Conservation (phyloP, 2,113 vertebrate genomes). For the Upupa epops region DNA sequence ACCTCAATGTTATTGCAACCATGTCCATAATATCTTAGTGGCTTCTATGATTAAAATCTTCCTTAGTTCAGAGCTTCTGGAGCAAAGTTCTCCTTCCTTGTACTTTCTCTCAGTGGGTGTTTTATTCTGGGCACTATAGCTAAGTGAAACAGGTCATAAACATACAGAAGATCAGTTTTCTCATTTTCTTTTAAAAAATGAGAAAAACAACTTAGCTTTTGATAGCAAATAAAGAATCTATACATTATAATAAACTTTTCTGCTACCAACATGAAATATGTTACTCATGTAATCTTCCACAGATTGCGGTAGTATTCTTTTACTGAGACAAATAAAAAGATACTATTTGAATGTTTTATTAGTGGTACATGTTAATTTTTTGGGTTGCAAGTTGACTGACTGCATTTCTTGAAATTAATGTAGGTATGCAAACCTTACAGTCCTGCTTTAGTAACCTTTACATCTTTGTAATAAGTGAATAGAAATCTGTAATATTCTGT, state of each 20-base stretch:
- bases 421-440: not conserved
- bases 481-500: not conserved
- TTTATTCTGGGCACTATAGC: not conserved
- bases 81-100: not conserved
- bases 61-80: not conserved
- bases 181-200: not conserved
- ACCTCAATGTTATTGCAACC: not conserved
- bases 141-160: not conserved
- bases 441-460: not conserved
- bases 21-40: not conserved
- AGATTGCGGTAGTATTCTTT: not conserved
- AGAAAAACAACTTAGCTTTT: not conserved
- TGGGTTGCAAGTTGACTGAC: not conserved
- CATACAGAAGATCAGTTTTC: not conserved
- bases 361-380: not conserved
- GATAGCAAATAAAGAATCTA: not conserved
- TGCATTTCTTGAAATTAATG: not conserved
- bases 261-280: not conserved
- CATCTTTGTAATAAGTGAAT: not conserved
- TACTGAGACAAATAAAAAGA: not conserved
- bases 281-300: not conserved
- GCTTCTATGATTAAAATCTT: constrained; percentile 26
- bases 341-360: not conserved
- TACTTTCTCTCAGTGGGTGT: not conserved
- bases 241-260: not conserved